These are phyloP conservation scores for Eupleurogrammus muticus DNA, from an alignment of 2,797 vertebrate genomes.

Conservation along the genomic window DNA sequence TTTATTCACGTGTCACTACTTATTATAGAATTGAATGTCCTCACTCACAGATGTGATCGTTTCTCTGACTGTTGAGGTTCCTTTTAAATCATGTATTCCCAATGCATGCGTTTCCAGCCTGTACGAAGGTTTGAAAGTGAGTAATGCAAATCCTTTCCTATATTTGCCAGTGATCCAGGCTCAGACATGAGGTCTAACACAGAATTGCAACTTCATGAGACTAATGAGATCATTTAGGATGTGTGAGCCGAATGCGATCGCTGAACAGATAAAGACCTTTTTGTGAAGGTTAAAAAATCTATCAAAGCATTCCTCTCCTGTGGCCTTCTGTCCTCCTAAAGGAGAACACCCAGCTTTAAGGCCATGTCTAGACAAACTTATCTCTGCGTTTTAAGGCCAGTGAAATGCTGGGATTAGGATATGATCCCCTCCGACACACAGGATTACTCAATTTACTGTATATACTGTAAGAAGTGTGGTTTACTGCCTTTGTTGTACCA, in stretches of 20 bases:
- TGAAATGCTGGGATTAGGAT: conserved; percentile 67
- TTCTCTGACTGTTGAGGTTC: not conserved
- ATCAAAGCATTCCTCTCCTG: conserved; percentile 8
- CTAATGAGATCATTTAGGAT: conserved; percentile 9
- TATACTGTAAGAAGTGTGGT: conserved; percentile 39
- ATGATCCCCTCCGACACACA: conserved; percentile 54
- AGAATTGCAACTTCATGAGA: not conserved
- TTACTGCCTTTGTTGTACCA: conserved; percentile 33
- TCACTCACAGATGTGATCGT: not conserved
- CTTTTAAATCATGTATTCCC: not conserved
- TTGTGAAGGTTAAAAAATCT: conserved; percentile 22
- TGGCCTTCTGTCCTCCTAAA: conserved; percentile 28
- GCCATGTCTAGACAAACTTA: conserved; percentile 75
- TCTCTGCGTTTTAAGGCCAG: conserved; percentile 66
- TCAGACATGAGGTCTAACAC: not conserved
- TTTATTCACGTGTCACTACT: not conserved
- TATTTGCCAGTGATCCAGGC: conserved; percentile 6
- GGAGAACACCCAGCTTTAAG: conserved; percentile 64
- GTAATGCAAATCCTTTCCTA: not conserved
- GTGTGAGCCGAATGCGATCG: not conserved
- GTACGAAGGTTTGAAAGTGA: conserved; percentile 18
- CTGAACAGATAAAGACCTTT: not conserved
- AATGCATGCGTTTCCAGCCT: not conserved
- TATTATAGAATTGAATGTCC: not conserved
- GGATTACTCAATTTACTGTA: conserved; percentile 65